These are phyloP conservation scores for Psephotus haematonotus DNA, from an alignment of 2,113 vertebrate genomes.

Conservation along the genomic window DNA sequence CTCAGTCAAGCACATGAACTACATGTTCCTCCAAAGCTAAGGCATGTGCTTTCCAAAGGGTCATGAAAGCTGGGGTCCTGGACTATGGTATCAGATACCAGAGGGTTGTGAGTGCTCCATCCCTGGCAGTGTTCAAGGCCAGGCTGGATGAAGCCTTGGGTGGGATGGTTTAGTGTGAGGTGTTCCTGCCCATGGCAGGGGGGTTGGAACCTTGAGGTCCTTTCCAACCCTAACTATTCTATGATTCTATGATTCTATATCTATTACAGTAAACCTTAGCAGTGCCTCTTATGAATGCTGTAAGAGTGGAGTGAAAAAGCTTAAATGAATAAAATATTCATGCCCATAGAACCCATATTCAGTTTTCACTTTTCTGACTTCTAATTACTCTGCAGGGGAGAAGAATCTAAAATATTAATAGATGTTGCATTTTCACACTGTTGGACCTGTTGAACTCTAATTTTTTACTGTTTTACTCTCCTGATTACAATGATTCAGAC, in stretches of 20 bases:
- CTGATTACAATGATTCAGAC: background rate
- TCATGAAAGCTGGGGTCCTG: background rate
- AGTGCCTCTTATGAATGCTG: background rate
- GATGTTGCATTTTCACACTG: background rate
- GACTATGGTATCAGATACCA: background rate
- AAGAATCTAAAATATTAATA: background rate
- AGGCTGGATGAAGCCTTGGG: too few relatives aligned
- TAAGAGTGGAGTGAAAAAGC: background rate
- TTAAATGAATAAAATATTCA: background rate
- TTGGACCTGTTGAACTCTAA: background rate
- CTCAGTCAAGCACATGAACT: background rate
- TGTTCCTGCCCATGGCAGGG: too few relatives aligned
- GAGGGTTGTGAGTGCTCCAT: too few relatives aligned
- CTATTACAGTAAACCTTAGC: background rate
- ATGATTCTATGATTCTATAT: too few relatives aligned
- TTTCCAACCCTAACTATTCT: too few relatives aligned
- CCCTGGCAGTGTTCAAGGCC: too few relatives aligned
- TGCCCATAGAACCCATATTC: background rate
- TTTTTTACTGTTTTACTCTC: background rate
- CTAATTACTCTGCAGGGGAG: background rate
- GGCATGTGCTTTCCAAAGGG: background rate
- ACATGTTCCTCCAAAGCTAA: rapidly evolving
- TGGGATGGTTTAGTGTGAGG: too few relatives aligned
- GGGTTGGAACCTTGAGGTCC: too few relatives aligned
- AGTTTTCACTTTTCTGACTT: background rate